phyloP scores from a whole-genome alignment of 1,140 invertebrate species.

The Scaptomyza pallida region DNA sequence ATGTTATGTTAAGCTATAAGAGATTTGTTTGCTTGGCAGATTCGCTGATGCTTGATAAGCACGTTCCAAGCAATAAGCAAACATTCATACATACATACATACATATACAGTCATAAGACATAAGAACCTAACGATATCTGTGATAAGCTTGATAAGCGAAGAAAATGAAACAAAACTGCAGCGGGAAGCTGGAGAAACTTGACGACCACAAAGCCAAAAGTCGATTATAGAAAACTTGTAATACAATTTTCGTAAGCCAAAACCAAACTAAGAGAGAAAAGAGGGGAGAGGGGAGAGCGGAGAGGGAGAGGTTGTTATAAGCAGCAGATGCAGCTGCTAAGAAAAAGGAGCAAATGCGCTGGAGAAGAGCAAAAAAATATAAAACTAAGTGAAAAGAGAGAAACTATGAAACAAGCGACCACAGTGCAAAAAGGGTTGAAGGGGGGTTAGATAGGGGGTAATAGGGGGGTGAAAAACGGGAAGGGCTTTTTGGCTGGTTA shows the following conservation, averaged over 20 bases:
- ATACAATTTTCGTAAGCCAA: conserved; percentile 76
- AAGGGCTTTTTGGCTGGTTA: conserved; percentile 19
- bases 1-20: not conserved
- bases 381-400: conserved; percentile 10
- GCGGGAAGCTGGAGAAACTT: conserved; percentile 8
- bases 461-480: not conserved
- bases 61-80: conserved; percentile 17
- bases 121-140: conserved; percentile 62
- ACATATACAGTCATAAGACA: too few species aligned
- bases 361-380: conserved; percentile 29
- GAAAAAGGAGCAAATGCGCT: conserved; percentile 15
- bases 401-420: conserved; percentile 68
- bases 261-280: conserved; percentile 51
- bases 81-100: conserved; percentile 2
- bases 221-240: conserved; percentile 79
- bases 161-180: conserved; percentile 23
- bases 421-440: conserved; percentile 26
- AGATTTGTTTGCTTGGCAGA: not conserved
- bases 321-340: conserved; percentile 19
- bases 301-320: conserved; percentile 6
- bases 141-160: conserved; percentile 26
- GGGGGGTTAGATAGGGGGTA: not conserved
- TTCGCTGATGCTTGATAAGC: conserved; percentile 17
- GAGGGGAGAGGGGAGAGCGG: conserved; percentile 36
- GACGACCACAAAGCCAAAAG: conserved; percentile 56